Percentiles rank a stretch among this genome's conserved stretches.
These are phyloP conservation scores for Polietes domitor DNA, from an alignment of 2,888 invertebrate species.

Conservation along the genomic window DNA sequence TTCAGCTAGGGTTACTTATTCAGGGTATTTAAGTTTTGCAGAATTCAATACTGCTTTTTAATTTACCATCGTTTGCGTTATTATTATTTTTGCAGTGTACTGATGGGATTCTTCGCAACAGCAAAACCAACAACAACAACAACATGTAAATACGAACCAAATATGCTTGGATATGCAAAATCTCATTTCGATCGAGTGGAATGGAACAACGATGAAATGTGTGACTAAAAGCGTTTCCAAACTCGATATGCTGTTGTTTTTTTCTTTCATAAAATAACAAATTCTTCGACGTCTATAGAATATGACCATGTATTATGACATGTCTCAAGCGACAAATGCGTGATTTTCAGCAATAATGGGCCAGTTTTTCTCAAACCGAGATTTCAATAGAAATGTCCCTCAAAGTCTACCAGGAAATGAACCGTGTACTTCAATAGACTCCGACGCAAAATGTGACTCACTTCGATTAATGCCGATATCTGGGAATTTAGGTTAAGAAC, in stretches of 20 bases:
- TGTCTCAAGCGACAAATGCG: slow-evolving; percentile 50
- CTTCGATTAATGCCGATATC: background rate
- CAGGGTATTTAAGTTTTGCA: too few species aligned
- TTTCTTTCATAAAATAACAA: background rate
- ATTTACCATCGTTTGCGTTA: too few species aligned
- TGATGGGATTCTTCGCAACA: background rate
- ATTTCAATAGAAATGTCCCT: slow-evolving; percentile 21
- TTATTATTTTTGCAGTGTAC: background rate
- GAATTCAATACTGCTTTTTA: too few species aligned
- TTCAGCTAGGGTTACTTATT: too few species aligned
- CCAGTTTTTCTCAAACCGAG: background rate
- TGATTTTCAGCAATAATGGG: slow-evolving; percentile 42
- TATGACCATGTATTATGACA: slow-evolving; percentile 54
- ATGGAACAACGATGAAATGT: background rate
- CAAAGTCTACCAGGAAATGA: slow-evolving; percentile 25
- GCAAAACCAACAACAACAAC: slow-evolving; percentile 3
- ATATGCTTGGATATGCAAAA: slow-evolving; percentile 21
- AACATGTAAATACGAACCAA: background rate
- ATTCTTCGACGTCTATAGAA: slow-evolving; percentile 37
- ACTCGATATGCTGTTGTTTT: background rate
- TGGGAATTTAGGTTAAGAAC: slow-evolving; percentile 51
- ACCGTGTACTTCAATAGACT: slow-evolving; percentile 16
- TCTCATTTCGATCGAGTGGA: slow-evolving; percentile 25
- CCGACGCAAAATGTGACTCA: slow-evolving; percentile 32
- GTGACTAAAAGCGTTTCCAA: slow-evolving; percentile 24